These are phyloP conservation scores for Lepidurus apus DNA, from an alignment of 1,140 invertebrate genomes.

Conservation along the genomic window DNA sequence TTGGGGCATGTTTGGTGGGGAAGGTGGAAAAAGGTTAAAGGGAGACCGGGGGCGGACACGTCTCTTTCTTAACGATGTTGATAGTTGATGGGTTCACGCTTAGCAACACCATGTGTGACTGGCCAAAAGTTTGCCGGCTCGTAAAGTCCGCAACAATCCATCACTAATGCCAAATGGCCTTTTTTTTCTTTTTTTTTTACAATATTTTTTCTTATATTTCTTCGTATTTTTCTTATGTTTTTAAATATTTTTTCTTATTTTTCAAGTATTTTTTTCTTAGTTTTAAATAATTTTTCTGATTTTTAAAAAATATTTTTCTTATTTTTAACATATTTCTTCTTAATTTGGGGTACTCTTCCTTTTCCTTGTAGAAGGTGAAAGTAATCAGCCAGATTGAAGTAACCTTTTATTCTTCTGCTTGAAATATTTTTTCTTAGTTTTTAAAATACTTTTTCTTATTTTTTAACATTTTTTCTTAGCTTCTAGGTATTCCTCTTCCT, in stretches of 20 bases:
- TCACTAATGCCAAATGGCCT: not conserved
- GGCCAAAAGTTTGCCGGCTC: not conserved
- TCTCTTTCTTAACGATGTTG: conserved; percentile 22
- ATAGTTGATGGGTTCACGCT: conserved; percentile 18
- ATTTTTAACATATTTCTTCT: too few species aligned
- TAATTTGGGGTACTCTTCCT: too few species aligned
- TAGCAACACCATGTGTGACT: conserved; percentile 13
- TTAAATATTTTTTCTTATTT: not conserved
- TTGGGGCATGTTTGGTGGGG: not conserved
- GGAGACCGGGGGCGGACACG: not conserved
- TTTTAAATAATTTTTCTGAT: not conserved
- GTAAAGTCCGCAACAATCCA: not conserved
- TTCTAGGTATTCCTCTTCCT: too few species aligned
- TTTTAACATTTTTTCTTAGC: not conserved
- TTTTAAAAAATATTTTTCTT: conserved; percentile 3
- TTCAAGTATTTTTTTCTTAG: not conserved
- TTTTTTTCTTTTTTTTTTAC: not conserved
- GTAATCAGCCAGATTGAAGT: too few species aligned
- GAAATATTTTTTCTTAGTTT: not conserved
- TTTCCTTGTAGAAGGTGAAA: too few species aligned
- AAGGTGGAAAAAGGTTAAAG: conserved; percentile 13
- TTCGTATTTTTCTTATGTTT: conserved; percentile 13
- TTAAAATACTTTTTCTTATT: not conserved
- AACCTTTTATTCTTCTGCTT: too few species aligned
- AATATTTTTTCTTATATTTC: not conserved